phyloP scores from a whole-genome alignment of 2,797 vertebrate genomes.

The Sebastes iracundus region DNA sequence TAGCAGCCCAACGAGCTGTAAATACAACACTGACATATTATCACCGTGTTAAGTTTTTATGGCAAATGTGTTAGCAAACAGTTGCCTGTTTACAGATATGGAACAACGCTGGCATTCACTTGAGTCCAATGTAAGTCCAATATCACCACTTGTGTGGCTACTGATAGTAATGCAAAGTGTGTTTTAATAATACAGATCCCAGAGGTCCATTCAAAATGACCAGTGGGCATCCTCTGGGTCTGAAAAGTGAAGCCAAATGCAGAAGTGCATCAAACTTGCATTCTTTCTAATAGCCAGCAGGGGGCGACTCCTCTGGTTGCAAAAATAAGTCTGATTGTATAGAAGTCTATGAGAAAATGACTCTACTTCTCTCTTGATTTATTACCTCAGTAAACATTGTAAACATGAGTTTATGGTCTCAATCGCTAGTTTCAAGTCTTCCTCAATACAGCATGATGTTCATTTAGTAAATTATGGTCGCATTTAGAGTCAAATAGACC shows the following conservation, averaged over 20 bases:
- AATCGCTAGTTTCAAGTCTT: neutral
- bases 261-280: neutral
- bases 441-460: no score
- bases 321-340: neutral
- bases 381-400: neutral
- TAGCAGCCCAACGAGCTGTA: neutral
- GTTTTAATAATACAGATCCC: constrained; percentile 19
- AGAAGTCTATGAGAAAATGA: neutral
- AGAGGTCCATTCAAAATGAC: constrained; percentile 11
- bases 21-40: neutral
- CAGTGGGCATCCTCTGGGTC: neutral
- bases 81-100: neutral
- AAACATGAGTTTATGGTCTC: neutral
- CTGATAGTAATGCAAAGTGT: neutral
- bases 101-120: constrained; percentile 5
- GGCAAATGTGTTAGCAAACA: neutral
- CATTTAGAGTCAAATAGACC: no score
- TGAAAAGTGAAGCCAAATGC: neutral
- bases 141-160: neutral
- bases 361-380: neutral
- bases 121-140: neutral
- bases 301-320: neutral
- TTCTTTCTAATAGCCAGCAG: neutral
- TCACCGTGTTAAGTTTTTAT: neutral
- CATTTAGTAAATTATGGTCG: no score